These are phyloP conservation scores for Cantharis rustica DNA, from an alignment of 2,888 invertebrate genomes.

Conservation along the genomic window DNA sequence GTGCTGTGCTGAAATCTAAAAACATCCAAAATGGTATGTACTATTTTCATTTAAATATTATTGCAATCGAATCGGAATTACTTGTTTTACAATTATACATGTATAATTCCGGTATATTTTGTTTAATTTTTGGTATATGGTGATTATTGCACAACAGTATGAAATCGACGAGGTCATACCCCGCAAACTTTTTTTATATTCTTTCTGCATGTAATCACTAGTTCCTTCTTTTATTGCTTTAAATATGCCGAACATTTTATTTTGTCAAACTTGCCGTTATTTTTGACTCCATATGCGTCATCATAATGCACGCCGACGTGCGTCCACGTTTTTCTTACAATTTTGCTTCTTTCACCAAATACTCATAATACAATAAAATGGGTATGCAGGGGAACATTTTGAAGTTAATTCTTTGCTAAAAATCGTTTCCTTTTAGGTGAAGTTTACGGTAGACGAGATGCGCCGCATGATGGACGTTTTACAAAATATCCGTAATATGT, in stretches of 20 bases:
- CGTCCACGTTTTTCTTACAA: not conserved
- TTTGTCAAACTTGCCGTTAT: not conserved
- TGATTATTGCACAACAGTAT: conserved; percentile 54
- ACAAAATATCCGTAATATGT: conserved; percentile 99
- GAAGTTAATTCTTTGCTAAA: not conserved
- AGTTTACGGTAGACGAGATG: conserved; percentile 99
- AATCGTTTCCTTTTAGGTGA: conserved; percentile 76
- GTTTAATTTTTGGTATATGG: not conserved
- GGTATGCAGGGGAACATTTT: not conserved
- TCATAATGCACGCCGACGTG: not conserved
- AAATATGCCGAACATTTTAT: not conserved
- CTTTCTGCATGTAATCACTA: not conserved
- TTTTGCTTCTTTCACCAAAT: not conserved
- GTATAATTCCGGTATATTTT: conserved; percentile 13
- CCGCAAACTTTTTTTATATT: not conserved
- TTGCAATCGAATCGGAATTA: not conserved
- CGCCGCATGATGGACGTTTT: conserved; percentile 99
- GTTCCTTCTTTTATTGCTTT: not conserved
- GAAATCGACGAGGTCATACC: conserved; percentile 38
- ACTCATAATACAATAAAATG: not conserved
- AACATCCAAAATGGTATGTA: conserved; percentile 85
- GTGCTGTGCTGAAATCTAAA: conserved; percentile 73
- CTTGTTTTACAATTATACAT: not conserved
- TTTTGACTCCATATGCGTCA: not conserved
- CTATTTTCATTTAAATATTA: conserved; percentile 5